phyloP scores from a whole-genome alignment of 2,888 invertebrate genomes.

The Melangyna quadrimaculata region DNA sequence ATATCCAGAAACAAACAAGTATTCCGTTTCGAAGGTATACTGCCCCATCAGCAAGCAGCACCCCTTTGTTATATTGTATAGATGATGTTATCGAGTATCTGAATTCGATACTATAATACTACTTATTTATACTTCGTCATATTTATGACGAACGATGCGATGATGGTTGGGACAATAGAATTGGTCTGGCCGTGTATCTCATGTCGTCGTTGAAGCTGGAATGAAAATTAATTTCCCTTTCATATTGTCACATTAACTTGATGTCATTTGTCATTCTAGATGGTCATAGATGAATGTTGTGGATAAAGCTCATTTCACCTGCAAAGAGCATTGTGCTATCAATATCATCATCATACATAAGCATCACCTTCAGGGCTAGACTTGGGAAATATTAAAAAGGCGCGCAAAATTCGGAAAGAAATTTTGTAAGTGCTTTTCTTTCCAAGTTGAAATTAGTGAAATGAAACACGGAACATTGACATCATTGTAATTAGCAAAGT shows the following conservation, averaged over 20 bases:
- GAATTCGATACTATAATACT: conserved; percentile 51
- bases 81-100: conserved; percentile 52
- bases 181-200: neutral
- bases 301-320: conserved; percentile 63
- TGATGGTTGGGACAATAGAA: neutral
- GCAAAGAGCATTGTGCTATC: conserved; percentile 37
- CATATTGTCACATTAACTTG: conserved; percentile 73
- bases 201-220: conserved; percentile 23
- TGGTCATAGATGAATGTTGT: conserved; percentile 44
- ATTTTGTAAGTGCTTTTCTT: no score
- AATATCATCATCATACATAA: conserved; percentile 34
- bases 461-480: no score
- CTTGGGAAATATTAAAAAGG: neutral
- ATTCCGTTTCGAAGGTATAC: no score
- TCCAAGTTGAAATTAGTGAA: no score
- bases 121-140: conserved; percentile 36
- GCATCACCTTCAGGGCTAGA: neutral
- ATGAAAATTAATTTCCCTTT: conserved; percentile 69
- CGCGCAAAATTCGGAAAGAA: neutral
- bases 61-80: neutral
- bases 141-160: conserved; percentile 40
- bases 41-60: neutral
- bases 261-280: conserved; percentile 73
- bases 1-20: conserved; percentile 27
- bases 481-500: no score